Base-by-base conservation (phyloP, 2,113 vertebrate species). In the Cheirogaleus medius region DNA sequence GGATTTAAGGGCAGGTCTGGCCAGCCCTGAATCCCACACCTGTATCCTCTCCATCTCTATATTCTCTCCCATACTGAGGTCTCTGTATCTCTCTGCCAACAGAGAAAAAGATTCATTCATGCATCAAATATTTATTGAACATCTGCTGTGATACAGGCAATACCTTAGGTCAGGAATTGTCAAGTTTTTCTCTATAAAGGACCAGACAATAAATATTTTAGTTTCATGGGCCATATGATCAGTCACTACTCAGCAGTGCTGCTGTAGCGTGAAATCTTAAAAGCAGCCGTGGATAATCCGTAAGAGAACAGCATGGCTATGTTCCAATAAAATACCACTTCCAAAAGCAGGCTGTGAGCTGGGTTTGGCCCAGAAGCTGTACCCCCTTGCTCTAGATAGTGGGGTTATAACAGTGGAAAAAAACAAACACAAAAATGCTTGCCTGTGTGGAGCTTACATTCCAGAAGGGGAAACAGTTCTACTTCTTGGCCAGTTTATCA, bases 111-210 rank as follows among this genome's bases (percentile, higher is more conserved):
- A 21, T n/a, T 54, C 49, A 78, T 34, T 21, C 5, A 9, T 44
- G 39, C 85, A 64, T 47, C 44, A n/a, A 25, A 63, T 64, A 8
- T 66, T 37, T 63, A n/a, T 4, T 81, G n/a, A 82, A 27, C 11
- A 39, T 76, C 82, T 95, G 27, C 11, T 74, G 21, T 39, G 34
- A 63, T 6, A 18, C 11, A 83, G 32, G 13, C 39, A 27, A 87
- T 37, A 37, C 52, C 73, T 32, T 58, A 86, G 73, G 34, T 78
- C 11, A 34, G 44, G 13, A 34, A n/a, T 39, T 21, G 21, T 17
- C 27, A 87, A 69, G n/a, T 20, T 18, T 94, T 71, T 81, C 71
- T 93, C 58, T 49, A 39, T 27, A 85, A 88, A 92, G 73, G n/a
- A 29, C n/a, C 44, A 39, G 58, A 11, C 0, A 58, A 21, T 52